These are phyloP conservation scores for Danio choprae DNA, from an alignment of 2,797 vertebrate species.

Conservation along the genomic window DNA sequence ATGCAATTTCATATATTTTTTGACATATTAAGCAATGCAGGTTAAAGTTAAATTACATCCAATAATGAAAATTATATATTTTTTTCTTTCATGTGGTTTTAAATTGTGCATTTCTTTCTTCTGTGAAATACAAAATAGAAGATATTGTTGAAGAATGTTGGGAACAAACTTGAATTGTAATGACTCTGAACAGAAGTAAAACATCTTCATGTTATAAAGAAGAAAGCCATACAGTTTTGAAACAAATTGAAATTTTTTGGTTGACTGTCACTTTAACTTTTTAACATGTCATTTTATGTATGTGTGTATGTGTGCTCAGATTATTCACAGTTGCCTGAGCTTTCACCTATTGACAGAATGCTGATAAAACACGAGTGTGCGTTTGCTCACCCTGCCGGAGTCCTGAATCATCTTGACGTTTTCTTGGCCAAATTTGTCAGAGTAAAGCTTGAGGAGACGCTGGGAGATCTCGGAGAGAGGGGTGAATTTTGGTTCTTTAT, in stretches of 20 bases:
- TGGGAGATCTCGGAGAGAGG: constrained; percentile 97
- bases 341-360: not conserved
- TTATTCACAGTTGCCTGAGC: not conserved
- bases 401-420: constrained; percentile 99
- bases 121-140: not conserved
- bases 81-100: not conserved
- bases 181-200: not conserved
- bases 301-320: not conserved
- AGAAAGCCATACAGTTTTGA: not conserved
- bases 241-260: not conserved
- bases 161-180: not conserved
- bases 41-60: not conserved
- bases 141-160: not conserved
- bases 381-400: constrained; percentile 87
- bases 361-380: not conserved
- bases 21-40: not conserved
- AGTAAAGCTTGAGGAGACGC: constrained; percentile 95
- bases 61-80: not conserved
- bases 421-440: constrained; percentile 96
- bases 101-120: not conserved
- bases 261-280: not conserved
- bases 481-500: constrained; percentile 98
- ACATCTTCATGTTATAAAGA: not conserved
- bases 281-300: not conserved
- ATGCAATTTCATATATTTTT: no score